Evolutionary conservation across 2,888 invertebrate species (phyloP), one percentile per base, ranked within the genome.

Genomic region (Cremastinae sp.): DNA sequence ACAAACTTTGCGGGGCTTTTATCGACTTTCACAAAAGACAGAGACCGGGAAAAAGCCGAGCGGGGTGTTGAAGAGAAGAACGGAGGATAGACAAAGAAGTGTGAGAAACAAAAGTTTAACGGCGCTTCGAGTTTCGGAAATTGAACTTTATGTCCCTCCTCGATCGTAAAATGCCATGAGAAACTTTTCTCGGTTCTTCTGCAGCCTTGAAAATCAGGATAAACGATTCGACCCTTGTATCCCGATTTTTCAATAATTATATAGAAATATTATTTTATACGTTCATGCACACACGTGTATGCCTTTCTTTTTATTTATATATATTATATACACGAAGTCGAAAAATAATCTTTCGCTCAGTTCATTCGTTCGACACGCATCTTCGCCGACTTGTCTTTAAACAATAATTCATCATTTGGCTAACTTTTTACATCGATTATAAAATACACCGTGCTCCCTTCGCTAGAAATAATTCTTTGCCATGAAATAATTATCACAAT

Each of bases 291-390:
- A 71, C 54, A 71, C 61, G 34, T 65, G 64, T 70, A 53, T 61
- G 20, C 54, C 54, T 41, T 22, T 38, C 45, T 34, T 54, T 61
- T 41, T 47, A 61, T 49, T 54, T 28, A 59, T 53, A 65, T 14
- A 54, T 54, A 53, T 45, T 12, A 59, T 54, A 73, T 10, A 72
- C 71, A 72, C 56, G 14, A 75, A 58, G 58, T 72, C 68, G 58
- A 72, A 75, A 75, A 72, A 72, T 75, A 75, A 75, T 53, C 51
- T 72, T 72, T 56, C 62, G 45, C 10, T 62, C 34, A 22, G n/a
- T 49, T 22, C 70, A 65, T 65, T 70, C 59, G 70, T 65, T 70
- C 70, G 64, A 56, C 36, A 59, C 28, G 20, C 38, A 41, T 22
- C 49, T 22, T 34, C 56, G 47, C 47, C 56, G 14, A n/a, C n/a